Conservation (phyloP, 2,113 vertebrate genomes). For the Rhadina sibilatrix region DNA sequence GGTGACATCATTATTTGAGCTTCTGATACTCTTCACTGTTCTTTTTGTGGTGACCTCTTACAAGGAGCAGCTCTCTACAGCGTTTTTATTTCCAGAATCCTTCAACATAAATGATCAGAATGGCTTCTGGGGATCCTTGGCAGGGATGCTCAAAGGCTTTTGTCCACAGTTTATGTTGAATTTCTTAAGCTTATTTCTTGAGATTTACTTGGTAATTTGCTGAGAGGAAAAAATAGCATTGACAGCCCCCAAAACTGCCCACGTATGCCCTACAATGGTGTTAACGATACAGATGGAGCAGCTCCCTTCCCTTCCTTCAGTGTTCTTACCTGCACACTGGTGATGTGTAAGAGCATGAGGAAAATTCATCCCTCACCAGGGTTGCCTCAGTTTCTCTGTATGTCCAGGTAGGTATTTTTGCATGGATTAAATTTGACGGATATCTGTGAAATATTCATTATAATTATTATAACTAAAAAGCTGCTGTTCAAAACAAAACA, state of each 20-base stretch:
- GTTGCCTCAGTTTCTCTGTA: background rate
- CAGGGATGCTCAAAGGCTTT: background rate
- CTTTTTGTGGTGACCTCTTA: background rate
- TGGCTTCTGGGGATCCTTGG: background rate
- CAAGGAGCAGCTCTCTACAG: background rate
- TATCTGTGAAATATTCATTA: background rate
- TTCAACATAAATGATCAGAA: background rate
- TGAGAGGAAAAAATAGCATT: constrained; percentile 11
- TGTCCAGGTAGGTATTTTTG: background rate
- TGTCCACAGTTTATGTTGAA: background rate
- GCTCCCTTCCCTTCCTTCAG: background rate
- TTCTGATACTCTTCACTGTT: background rate
- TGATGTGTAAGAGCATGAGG: background rate
- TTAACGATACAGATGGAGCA: background rate
- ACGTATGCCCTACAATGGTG: background rate
- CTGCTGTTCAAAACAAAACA: background rate
- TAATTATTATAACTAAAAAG: background rate
- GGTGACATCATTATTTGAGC: background rate
- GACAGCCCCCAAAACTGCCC: constrained; percentile 29
- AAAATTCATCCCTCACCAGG: background rate
- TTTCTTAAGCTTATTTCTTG: background rate
- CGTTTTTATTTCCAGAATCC: background rate
- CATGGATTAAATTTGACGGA: background rate
- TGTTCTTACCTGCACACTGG: background rate
- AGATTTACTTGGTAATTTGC: background rate